A percentile compares a stretch with the other conserved stretches of the same genome.
Conservation (phyloP, 2,888 invertebrate species). For the Melieria omissa region DNA sequence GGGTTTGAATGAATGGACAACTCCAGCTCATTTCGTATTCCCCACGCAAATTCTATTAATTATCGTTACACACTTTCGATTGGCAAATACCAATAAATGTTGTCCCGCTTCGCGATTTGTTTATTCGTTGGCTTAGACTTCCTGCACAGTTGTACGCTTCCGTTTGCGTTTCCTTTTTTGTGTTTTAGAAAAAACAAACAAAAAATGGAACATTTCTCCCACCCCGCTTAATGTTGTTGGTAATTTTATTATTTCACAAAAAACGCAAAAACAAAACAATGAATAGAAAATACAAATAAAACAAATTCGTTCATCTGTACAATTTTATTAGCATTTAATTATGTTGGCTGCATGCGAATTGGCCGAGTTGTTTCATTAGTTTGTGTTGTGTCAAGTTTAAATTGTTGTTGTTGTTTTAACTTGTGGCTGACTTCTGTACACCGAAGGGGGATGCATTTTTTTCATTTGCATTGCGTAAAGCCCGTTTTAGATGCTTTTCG, state of each 20-base stretch:
- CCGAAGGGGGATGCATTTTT: too few relatives aligned
- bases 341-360: conserved; percentile 27
- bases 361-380: conserved; percentile 16
- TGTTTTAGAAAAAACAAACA: neutral
- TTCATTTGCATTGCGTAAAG: too few relatives aligned
- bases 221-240: neutral
- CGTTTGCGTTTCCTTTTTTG: neutral
- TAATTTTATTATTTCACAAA: neutral
- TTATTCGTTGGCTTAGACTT: neutral
- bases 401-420: too few relatives aligned
- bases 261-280: too few relatives aligned
- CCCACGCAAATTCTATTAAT: conserved; percentile 65
- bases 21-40: conserved; percentile 61
- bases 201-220: neutral
- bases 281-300: too few relatives aligned
- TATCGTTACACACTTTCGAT: conserved; percentile 63
- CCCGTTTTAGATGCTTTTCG: too few relatives aligned
- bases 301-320: conserved; percentile 30
- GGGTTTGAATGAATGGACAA: too few relatives aligned
- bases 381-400: too few relatives aligned
- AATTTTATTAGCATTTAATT: conserved; percentile 37
- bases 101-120: conserved; percentile 23
- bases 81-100: conserved; percentile 38
- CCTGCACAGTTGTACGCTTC: too few relatives aligned
- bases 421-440: too few relatives aligned